Percentiles rank a stretch among this genome's conserved stretches.
phyloP scores from a whole-genome alignment of 2,113 vertebrate species.

The Gymnobelideus leadbeateri region DNA sequence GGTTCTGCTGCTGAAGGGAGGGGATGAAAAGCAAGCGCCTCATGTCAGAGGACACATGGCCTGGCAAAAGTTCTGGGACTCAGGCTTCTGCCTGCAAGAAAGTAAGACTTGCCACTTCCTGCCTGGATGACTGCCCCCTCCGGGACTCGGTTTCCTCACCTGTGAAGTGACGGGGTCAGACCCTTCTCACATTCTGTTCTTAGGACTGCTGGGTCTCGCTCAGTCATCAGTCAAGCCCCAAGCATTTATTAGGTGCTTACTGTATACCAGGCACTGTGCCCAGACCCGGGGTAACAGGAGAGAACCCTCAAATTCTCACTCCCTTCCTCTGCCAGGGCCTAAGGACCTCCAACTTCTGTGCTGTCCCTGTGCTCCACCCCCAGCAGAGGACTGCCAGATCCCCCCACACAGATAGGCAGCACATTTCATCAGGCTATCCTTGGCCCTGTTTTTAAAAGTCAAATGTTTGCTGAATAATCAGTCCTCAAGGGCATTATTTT shows the following conservation, averaged over 20 bases:
- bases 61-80: neutral
- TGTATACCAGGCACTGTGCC: neutral
- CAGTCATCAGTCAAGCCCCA: too few relatives aligned
- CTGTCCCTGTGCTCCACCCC: neutral
- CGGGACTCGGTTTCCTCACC: neutral
- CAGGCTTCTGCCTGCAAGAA: neutral
- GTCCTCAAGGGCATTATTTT: neutral
- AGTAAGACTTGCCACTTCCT: neutral
- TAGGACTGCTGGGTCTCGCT: neutral
- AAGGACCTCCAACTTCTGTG: neutral
- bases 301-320: neutral
- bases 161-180: constrained; percentile 1
- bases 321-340: neutral
- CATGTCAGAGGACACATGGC: neutral
- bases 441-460: neutral
- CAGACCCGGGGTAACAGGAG: too few relatives aligned
- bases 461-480: neutral
- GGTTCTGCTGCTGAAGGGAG: neutral
- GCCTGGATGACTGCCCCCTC: neutral
- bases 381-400: too few relatives aligned
- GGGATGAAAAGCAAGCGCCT: neutral
- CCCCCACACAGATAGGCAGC: too few relatives aligned
- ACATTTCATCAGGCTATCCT: too few relatives aligned
- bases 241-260: neutral
- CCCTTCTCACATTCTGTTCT: neutral